Base-by-base conservation (phyloP, 2,888 invertebrate genomes). In the Drosophila koepferae region DNA sequence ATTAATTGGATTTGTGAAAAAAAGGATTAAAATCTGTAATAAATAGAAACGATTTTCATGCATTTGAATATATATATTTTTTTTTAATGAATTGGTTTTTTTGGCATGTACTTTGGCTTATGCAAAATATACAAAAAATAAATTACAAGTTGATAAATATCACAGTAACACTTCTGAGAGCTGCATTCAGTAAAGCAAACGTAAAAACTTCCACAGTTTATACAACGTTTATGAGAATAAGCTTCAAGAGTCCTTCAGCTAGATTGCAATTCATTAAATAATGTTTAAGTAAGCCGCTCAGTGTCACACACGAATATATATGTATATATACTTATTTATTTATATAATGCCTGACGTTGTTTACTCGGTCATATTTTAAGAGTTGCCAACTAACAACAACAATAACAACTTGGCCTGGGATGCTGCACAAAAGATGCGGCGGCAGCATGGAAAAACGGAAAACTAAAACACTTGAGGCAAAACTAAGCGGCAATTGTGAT, bases 401-500 rank as follows among this genome's bases (percentile, higher is more conserved):
- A 62, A 69, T 31, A 60, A 44, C 12, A 60, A 71, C 73, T 63
- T 74, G 76, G 63, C 66, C 64, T 34, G 65, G 54, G 71, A 72
- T 53, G 61, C 68, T 74, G 72, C 70, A 74, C 79, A 74, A 72
- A 65, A 62, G 59, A 55, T 59, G 67, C 36, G 53, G 67, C 66
- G 62, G 51, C 59, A 64, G n/a, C 64, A 72, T 49, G 48, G 43
- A 43, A 60, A 77, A 70, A 49, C n/a, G 10, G n/a, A 41, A 41
- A 38, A 63, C 36, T 34, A 49, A 85, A 85, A 71, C 86, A 80
- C 87, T 86, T 83, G 71, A 66, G 60, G 74, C 63, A 66, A 72
- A 83, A 80, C 84, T 86, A 80, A 82, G 78, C 90, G 85, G 72
- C 87, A 74, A 75, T 80, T 90, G 79, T 71, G 74, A 46, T 63